Conservation (phyloP, 2,888 invertebrate genomes). For the Tubulanus polymorphus region DNA sequence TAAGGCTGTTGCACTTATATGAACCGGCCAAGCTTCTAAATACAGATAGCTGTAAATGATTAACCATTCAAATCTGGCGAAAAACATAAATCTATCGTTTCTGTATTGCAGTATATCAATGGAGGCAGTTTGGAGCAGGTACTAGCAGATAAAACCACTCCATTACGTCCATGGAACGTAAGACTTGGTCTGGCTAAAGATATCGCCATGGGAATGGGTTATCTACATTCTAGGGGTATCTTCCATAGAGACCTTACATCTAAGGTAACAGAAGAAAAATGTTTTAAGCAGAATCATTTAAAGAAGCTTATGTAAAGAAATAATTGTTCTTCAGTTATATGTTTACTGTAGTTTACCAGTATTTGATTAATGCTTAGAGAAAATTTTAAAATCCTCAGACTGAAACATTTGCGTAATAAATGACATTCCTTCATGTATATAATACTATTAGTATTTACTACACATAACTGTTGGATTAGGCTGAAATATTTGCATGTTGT, state of each 20-base stretch:
- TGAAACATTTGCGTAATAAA: no score
- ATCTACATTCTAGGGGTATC: slow-evolving; percentile 85
- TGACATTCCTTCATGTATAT: no score
- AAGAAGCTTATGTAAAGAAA: not conserved
- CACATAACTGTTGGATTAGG: no score
- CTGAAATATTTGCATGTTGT: no score
- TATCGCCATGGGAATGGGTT: slow-evolving; percentile 86
- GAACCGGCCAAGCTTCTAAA: no score
- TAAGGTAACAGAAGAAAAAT: slow-evolving; percentile 74
- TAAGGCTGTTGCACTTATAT: no score
- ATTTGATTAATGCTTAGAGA: not conserved
- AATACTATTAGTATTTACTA: no score
- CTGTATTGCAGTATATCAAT: slow-evolving; percentile 71
- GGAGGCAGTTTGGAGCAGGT: slow-evolving; percentile 91
- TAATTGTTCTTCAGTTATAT: not conserved
- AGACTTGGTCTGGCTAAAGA: slow-evolving; percentile 82
- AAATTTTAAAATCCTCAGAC: no score
- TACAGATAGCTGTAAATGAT: no score
- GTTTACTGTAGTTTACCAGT: not conserved
- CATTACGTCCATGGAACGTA: slow-evolving; percentile 72
- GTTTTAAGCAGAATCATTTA: not conserved
- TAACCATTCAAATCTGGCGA: no score
- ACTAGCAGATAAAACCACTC: slow-evolving; percentile 66
- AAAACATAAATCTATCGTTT: no score
- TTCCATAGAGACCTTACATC: slow-evolving; percentile 95